Evolutionary conservation across 1,140 invertebrate species (phyloP), one percentile per base, ranked within the genome.

Genomic region (Platyscapa corneri): DNA sequence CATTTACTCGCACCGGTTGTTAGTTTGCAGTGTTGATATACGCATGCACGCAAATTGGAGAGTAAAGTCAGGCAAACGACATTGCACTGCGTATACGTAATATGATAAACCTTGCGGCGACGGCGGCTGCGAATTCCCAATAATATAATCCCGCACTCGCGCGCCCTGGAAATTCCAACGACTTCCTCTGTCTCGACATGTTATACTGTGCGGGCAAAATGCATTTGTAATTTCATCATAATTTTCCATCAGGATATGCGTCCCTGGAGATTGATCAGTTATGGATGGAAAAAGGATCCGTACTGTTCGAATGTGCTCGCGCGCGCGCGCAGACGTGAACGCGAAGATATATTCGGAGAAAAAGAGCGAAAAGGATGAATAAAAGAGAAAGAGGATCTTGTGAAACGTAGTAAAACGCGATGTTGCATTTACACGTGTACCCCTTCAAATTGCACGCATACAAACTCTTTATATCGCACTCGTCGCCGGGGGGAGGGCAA

Each of bases 161-260:
- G 53, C 20, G 27, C 5, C 67, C 20, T 83, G 49, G 53, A 49
- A 84, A 76, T 80, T 78, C 85, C 78, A 37, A 56, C 23, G 20
- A 74, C 23, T 42, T 74, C 8, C 37, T 42, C 70, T 74, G 8
- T 14, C 37, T n/a, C 39, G 70, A 42, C 70, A 74, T 12, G 30
- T 42, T 42, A 74, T 16, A 1, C n/a, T 74, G 10, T n/a, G 37
- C 37, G 1, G 1, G 81, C 82, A 56, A 39, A 86, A 85, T 87
- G 67, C 34, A 76, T 76, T 76, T 76, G 27, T 34, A 5, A 53
- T 53, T 53, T 76, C 30, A 76, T 53, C 46, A 0, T 3, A 8
- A 42, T 74, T 39, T 39, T 42, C 37, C 27, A 74, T 74, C 37
- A 42, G 20, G 39, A 27, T 42, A 42, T 42, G 6, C n/a, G 39